Base-by-base conservation (phyloP, 2,888 invertebrate species). In the Noctuana brunneofusca region DNA sequence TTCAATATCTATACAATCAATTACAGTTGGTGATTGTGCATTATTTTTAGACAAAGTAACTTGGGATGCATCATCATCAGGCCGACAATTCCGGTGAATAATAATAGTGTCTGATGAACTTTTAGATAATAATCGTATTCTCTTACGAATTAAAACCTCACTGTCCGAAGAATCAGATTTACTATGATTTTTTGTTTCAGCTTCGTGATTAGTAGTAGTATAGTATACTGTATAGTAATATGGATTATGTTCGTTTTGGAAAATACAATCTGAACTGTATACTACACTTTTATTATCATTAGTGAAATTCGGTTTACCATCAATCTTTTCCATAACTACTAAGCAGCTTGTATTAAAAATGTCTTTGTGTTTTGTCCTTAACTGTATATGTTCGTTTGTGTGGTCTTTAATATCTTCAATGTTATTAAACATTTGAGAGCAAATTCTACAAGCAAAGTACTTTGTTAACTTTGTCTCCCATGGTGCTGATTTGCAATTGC, bases 1-100 rank as follows among this genome's bases (percentile, higher is more conserved):
- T 66, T 86, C 83, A 66, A 88, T 78, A 62, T 75, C 77, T 46
- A 87, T 84, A 63, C 79, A 87, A 62, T 80, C 81, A 63, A 71
- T 68, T 22, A 70, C 68, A 38, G 64, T 58, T 22, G 53, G 54
- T 24, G 46, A 9, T 16, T n/a, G n/a, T 22, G 4, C 11, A n/a
- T 12, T 50, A 20, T n/a, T 8, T 30, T 48, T 30, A 52, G 58
- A 27, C 12, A 43, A 43, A 24, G 38, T 18, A 54, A 18, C 14
- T 24, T 24, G 12, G 16, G 50, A 24, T 50, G 27, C 14, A 27
- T 27, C 49, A 50, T 50, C 14, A n/a, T n/a, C 49, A 16, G 27
- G 27, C n/a, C n/a, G 50, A 16, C n/a, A 22, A 48, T 64, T 64
- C 52, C 66, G 65, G 16, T 71, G 70, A 30, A 78, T 64, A 16